Evolutionary conservation across 92 coral and sea anemone species (phyloP), one percentile per base, ranked within the genome.

Genomic region (Isaurus tuberculatus): DNA sequence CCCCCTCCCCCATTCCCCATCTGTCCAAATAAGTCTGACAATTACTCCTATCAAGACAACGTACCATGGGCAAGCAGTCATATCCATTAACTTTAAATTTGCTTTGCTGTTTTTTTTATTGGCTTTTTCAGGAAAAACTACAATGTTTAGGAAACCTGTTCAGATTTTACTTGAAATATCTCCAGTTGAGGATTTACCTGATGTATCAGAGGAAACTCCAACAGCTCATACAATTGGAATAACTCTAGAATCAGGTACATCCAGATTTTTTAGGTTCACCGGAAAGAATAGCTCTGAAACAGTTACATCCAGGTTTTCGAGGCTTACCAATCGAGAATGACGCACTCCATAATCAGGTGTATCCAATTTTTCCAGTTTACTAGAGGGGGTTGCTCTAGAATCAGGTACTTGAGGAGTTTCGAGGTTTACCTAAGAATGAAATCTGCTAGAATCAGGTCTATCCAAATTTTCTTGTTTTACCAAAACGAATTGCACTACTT

Each of bases 141-240:
- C 88, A 22, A 90, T 95, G 97, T 95, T 95, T 77, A 92, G 87
- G 81, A 95, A 95, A 75, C 87, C 97, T 17, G 98, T 93, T 22
- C 80, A 91, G 11, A 91, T 95, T 65, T 69, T 90, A 37, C 92
- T 95, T 19, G 91, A 89, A 55, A 95, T 95, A n/a, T 66, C 90
- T 13, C 85, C 92, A 8, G 84, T 88, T 14, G 91, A 88, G 34
- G 85, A 85, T 17, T 55, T 55, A 55, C 27, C 46, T 2, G 46
- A 55, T 26, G 71, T 73, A 40, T 82, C 65, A 2, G 86, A 84
- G 16, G 89, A 84, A 28, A 79, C 69, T 36, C 66, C 86, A 73
- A 69, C 86, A 0, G 90, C 92, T 15, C 95, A 89, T 88, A 95
- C 97, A 0, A 81, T 95, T 44, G 92, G 95, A 34, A 92, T 95